These are phyloP conservation scores for Loriculus beryllinus DNA, from an alignment of 2,797 vertebrate genomes.

Conservation along the genomic window DNA sequence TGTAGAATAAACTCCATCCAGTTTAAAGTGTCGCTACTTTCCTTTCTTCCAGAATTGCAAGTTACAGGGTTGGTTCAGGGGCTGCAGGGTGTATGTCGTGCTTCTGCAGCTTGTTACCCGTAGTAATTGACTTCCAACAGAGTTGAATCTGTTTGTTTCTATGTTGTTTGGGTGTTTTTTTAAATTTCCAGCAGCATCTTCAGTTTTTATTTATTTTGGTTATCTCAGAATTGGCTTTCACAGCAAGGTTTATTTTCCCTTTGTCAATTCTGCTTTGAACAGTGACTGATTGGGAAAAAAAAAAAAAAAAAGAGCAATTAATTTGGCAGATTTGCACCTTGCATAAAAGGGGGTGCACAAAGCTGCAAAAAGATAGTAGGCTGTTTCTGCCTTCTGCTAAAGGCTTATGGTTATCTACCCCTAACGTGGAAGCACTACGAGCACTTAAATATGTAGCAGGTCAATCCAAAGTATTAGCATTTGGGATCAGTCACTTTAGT, in stretches of 20 bases:
- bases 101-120: background rate
- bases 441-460: background rate
- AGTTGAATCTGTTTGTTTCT: background rate
- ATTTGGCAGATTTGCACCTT: background rate
- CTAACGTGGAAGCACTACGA: background rate
- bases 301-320: background rate
- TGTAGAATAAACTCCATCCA: background rate
- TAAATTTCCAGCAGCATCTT: background rate
- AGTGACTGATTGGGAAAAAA: background rate
- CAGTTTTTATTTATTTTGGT: background rate
- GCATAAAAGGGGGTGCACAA: background rate
- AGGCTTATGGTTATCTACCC: background rate
- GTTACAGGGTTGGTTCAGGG: background rate
- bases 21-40: background rate
- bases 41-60: background rate
- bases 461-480: background rate
- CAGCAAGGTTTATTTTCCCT: background rate
- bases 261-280: background rate
- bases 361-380: background rate
- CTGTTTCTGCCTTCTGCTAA: background rate
- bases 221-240: background rate
- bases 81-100: background rate
- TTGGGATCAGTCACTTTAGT: background rate
- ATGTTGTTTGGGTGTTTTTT: background rate
- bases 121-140: background rate